Evolutionary conservation across 2,797 vertebrate species (phyloP).

Genomic region (Siniperca scherzeri): DNA sequence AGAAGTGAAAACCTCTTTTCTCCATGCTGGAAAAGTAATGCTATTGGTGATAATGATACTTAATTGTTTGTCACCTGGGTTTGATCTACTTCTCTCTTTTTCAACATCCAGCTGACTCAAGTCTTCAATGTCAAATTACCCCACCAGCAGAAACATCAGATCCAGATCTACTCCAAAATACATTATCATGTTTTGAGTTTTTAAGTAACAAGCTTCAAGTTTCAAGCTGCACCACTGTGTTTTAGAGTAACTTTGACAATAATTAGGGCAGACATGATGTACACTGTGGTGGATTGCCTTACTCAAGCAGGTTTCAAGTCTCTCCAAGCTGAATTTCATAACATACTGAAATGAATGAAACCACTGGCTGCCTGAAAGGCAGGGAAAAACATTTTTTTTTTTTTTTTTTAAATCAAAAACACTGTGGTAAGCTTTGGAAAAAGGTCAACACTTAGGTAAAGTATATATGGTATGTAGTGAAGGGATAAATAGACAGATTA

Average conservation of each 20-base stretch:
- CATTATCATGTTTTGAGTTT: neutral
- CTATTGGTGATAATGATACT: neutral
- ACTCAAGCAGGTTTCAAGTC: conserved; percentile 45
- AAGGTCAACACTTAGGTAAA: conserved; percentile 18
- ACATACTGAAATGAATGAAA: conserved; percentile 54
- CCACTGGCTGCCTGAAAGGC: conserved; percentile 27
- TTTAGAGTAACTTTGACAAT: conserved; percentile 23
- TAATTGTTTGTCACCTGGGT: neutral
- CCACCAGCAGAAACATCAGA: neutral
- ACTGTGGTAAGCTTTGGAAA: conserved; percentile 43
- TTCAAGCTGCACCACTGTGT: conserved; percentile 3
- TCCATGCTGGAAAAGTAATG: neutral
- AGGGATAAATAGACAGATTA: conserved; percentile 13
- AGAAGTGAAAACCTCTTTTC: neutral
- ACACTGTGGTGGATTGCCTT: conserved; percentile 45
- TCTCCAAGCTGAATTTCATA: conserved; percentile 57
- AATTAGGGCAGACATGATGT: conserved; percentile 46
- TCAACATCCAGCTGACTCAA: neutral
- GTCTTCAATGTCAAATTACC: neutral
- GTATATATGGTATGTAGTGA: conserved; percentile 13
- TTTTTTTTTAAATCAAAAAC: conserved; percentile 24
- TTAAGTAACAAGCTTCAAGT: neutral
- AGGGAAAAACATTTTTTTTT: conserved; percentile 6
- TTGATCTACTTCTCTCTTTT: neutral
- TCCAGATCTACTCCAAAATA: neutral